Evolutionary conservation across 2,113 vertebrate species (phyloP).

Genomic region (Lucifuga dentata): DNA sequence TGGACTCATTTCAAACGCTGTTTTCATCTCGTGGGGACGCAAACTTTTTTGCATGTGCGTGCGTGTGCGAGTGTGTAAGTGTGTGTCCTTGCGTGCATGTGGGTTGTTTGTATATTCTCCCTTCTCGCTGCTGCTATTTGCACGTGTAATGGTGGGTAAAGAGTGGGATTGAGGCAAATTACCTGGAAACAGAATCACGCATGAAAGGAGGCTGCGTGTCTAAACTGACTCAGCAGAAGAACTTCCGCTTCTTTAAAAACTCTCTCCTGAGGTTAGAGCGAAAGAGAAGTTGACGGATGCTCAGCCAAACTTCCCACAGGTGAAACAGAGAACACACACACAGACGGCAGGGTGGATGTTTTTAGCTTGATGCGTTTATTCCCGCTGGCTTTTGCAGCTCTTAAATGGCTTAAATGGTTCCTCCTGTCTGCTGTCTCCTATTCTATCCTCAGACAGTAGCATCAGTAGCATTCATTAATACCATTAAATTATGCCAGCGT

Average conservation of each 20-base stretch:
- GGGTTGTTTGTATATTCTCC: constrained; percentile 9
- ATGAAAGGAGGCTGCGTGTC: constrained; percentile 47
- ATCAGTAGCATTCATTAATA: no score
- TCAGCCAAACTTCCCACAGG: constrained; percentile 11
- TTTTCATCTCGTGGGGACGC: constrained; percentile 37
- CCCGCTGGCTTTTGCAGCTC: no score
- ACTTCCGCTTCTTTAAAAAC: background rate
- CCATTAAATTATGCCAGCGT: no score
- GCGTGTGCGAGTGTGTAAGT: background rate
- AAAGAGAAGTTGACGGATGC: constrained; percentile 43
- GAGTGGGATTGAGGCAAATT: constrained; percentile 28
- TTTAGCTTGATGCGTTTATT: no score
- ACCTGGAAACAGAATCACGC: constrained; percentile 5
- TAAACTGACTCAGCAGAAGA: constrained; percentile 3
- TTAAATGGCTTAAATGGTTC: no score
- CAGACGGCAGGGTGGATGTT: no score
- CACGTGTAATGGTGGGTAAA: constrained; percentile 42
- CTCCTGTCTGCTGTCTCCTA: no score
- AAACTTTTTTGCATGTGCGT: background rate
- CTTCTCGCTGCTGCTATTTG: background rate
- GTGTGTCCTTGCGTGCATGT: constrained; percentile 8
- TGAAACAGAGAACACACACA: constrained; percentile 5
- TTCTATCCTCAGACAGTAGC: no score
- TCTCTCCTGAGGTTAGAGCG: constrained; percentile 24
- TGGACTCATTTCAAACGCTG: constrained; percentile 55